A percentile compares a stretch with the other conserved stretches of the same genome.
These are phyloP conservation scores for Dinomys branickii DNA, from an alignment of 2,113 vertebrate genomes.

Conservation along the genomic window DNA sequence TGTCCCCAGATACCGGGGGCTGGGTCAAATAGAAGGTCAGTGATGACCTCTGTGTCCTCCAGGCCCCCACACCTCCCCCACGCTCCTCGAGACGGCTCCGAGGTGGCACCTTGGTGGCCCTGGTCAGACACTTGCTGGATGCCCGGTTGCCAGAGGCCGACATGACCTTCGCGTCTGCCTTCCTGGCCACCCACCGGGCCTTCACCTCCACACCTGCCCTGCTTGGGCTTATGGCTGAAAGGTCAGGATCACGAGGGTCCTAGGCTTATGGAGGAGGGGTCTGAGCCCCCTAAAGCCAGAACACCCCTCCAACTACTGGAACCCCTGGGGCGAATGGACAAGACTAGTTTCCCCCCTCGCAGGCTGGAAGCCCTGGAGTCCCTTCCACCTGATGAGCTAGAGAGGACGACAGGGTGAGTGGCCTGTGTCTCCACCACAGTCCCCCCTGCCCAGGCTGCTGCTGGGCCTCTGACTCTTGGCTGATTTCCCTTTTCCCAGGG, in stretches of 20 bases:
- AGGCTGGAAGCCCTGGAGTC: constrained; percentile 77
- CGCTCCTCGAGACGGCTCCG: constrained; percentile 84
- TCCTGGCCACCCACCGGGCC: constrained; percentile 93
- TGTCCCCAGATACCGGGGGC: background rate
- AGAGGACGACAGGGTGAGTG: constrained; percentile 78
- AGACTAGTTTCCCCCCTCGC: background rate
- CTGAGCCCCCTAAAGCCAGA: background rate
- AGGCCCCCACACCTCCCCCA: constrained; percentile 72
- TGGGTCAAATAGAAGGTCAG: background rate
- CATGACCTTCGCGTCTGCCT: constrained; percentile 89
- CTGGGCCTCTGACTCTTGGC: constrained; percentile 51
- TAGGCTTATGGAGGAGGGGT: background rate
- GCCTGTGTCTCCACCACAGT: background rate
- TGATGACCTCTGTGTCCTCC: background rate
- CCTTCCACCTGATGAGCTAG: constrained; percentile 55
- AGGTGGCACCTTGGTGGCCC: constrained; percentile 91
- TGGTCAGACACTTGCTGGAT: constrained; percentile 91
- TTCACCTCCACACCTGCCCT: constrained; percentile 89
- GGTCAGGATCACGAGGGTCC: constrained; percentile 82
- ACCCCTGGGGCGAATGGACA: background rate
- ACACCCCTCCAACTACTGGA: background rate
- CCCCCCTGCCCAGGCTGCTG: background rate
- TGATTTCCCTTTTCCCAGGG: constrained; percentile 71
- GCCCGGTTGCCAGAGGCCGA: constrained; percentile 84
- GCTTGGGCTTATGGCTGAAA: constrained; percentile 90